Percentiles rank a stretch among this genome's conserved stretches.
Conservation (phyloP, 2,113 vertebrate species). For the Trichechus manatus region DNA sequence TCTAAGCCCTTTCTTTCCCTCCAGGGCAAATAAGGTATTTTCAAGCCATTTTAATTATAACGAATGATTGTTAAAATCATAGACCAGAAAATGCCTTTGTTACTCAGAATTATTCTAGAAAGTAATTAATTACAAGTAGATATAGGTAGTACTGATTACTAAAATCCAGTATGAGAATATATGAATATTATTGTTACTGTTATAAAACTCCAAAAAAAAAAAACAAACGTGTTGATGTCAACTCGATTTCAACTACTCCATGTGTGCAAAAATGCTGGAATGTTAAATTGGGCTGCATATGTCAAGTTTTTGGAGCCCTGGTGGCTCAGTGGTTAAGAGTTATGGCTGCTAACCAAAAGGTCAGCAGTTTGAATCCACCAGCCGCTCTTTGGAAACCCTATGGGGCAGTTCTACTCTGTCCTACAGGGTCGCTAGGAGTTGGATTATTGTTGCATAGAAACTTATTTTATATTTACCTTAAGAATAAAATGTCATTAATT, state of each 20-base stretch:
- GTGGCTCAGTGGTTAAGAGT: no score
- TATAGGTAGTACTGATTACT: slow-evolving; percentile 4
- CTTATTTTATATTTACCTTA: slow-evolving; percentile 51
- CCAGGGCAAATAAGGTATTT: slow-evolving; percentile 59
- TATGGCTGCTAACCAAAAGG: no score
- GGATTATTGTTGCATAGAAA: not conserved
- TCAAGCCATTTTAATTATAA: slow-evolving; percentile 64
- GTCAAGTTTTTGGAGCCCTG: no score
- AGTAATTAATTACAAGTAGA: slow-evolving; percentile 41
- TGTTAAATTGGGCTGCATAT: no score
- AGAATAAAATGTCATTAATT: slow-evolving; percentile 30
- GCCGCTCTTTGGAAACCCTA: no score
- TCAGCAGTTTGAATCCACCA: no score
- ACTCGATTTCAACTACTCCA: no score
- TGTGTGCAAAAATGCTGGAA: no score
- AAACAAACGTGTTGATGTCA: no score
- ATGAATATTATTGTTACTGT: not conserved
- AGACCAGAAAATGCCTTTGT: slow-evolving; percentile 58
- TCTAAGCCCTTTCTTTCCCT: slow-evolving; percentile 64
- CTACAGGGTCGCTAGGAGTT: no score
- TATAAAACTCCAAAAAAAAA: no score
- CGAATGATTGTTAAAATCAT: slow-evolving; percentile 58
- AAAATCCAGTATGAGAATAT: not conserved
- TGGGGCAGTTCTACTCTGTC: no score
- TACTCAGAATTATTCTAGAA: slow-evolving; percentile 47